Percentiles rank a stretch among this genome's conserved stretches.
Evolutionary conservation across 2,113 vertebrate species (phyloP).

Genomic region (Epinephelus moara): DNA sequence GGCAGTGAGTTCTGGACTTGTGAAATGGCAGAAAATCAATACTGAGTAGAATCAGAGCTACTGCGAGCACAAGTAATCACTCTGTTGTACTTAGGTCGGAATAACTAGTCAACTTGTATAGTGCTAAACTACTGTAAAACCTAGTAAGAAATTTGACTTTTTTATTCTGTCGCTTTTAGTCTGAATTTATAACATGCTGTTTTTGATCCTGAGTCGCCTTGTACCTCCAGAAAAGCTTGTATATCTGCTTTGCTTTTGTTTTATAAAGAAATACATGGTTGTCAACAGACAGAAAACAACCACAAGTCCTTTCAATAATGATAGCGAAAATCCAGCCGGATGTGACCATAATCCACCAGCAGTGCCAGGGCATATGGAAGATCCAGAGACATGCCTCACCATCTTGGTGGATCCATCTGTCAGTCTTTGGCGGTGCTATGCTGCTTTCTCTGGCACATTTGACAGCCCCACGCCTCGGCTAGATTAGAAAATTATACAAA

Average conservation of each 20-base stretch:
- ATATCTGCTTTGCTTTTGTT: slow-evolving; percentile 11
- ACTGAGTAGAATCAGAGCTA: slow-evolving; percentile 7
- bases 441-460: slow-evolving; percentile 76
- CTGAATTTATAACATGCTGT: neutral
- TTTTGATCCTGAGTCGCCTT: neutral
- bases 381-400: slow-evolving; percentile 69
- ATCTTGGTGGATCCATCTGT: slow-evolving; percentile 93
- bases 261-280: slow-evolving; percentile 24
- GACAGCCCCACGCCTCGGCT: slow-evolving; percentile 81
- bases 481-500: slow-evolving; percentile 99
- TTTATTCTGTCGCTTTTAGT: neutral
- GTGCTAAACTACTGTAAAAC: slow-evolving; percentile 9
- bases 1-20: slow-evolving; percentile 44
- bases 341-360: slow-evolving; percentile 56
- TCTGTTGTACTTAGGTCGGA: neutral
- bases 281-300: slow-evolving; percentile 32
- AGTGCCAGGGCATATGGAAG: slow-evolving; percentile 58
- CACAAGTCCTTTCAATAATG: slow-evolving; percentile 18
- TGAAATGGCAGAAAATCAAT: slow-evolving; percentile 68
- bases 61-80: slow-evolving; percentile 25
- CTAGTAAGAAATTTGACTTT: neutral
- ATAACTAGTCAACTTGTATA: slow-evolving; percentile 17
- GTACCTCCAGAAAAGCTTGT: neutral
- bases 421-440: slow-evolving; percentile 89
- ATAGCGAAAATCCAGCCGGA: slow-evolving; percentile 34